Evolutionary conservation across 2,888 invertebrate genomes (phyloP).

Genomic region (Ptilodon capucinus): DNA sequence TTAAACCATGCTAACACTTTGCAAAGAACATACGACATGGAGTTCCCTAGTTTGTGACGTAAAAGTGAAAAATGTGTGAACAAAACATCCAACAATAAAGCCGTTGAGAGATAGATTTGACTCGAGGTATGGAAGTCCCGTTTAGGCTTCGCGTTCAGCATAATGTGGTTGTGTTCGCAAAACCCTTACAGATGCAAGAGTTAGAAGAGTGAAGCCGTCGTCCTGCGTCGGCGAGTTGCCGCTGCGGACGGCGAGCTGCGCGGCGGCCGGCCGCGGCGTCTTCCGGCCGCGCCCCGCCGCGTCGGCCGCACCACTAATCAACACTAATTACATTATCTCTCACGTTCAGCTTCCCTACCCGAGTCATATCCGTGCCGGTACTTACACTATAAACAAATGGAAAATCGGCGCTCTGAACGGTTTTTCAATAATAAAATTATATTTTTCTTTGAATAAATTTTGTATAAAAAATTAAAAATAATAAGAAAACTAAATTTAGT

Average conservation of each 20-base stretch:
- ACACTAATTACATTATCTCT: constrained; percentile 53
- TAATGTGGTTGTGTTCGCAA: constrained; percentile 82
- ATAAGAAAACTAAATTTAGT: constrained; percentile 8
- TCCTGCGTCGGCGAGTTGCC: constrained; percentile 30
- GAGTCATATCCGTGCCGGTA: constrained; percentile 63
- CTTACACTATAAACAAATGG: constrained; percentile 6
- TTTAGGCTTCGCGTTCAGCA: constrained; percentile 77
- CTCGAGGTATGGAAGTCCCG: constrained; percentile 72
- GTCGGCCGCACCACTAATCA: constrained; percentile 38
- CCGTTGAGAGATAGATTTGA: constrained; percentile 69
- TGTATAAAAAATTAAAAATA: constrained; percentile 10
- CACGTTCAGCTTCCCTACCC: constrained; percentile 67
- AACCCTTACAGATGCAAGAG: constrained; percentile 79
- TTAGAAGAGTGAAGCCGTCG: constrained; percentile 52
- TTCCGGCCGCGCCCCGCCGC: constrained; percentile 26
- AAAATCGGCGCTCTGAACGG: constrained; percentile 57
- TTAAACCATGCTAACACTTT: constrained; percentile 72
- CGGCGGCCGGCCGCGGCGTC: constrained; percentile 30
- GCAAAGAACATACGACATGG: constrained; percentile 56
- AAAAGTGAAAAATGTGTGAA: constrained; percentile 29
- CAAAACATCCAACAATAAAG: constrained; percentile 44
- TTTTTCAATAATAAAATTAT: constrained; percentile 48
- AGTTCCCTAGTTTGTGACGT: constrained; percentile 50
- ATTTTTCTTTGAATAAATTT: constrained; percentile 30
- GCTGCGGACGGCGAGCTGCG: constrained; percentile 40